These are phyloP conservation scores for Ciconia stormi DNA, from an alignment of 2,113 vertebrate genomes.

Conservation along the genomic window DNA sequence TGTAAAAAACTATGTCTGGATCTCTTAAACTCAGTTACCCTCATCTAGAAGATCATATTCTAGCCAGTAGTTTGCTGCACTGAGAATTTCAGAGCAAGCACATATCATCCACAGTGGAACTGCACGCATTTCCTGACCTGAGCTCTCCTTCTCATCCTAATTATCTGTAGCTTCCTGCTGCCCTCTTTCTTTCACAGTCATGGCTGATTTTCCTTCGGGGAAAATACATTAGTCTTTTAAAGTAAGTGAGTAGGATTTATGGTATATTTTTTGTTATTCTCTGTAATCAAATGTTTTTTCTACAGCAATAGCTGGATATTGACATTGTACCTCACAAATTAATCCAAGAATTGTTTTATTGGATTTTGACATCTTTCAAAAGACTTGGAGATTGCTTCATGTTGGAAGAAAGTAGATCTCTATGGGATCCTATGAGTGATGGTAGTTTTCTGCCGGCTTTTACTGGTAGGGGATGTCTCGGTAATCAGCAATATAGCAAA, in stretches of 20 bases:
- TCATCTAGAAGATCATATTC: not conserved
- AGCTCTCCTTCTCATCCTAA: not conserved
- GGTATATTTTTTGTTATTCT: not conserved
- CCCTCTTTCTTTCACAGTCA: not conserved
- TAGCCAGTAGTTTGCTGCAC: not conserved
- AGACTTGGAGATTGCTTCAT: not conserved
- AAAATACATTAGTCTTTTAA: not conserved
- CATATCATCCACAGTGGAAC: not conserved
- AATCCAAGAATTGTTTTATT: not conserved
- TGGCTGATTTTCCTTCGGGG: not conserved
- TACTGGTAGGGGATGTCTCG: not conserved
- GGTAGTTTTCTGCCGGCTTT: not conserved
- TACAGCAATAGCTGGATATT: not conserved
- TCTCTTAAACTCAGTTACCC: not conserved
- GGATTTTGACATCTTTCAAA: not conserved
- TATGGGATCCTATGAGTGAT: not conserved
- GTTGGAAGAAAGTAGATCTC: not conserved
- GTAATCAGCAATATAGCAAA: not conserved
- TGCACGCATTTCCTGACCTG: not conserved
- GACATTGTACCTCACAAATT: not conserved
- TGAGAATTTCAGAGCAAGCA: not conserved
- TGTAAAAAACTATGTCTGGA: not conserved
- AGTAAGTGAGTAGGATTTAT: not conserved
- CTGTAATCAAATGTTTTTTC: not conserved
- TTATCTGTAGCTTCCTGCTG: not conserved